Conservation (phyloP, 2,888 invertebrate genomes). For the Eristalinus aeneus region DNA sequence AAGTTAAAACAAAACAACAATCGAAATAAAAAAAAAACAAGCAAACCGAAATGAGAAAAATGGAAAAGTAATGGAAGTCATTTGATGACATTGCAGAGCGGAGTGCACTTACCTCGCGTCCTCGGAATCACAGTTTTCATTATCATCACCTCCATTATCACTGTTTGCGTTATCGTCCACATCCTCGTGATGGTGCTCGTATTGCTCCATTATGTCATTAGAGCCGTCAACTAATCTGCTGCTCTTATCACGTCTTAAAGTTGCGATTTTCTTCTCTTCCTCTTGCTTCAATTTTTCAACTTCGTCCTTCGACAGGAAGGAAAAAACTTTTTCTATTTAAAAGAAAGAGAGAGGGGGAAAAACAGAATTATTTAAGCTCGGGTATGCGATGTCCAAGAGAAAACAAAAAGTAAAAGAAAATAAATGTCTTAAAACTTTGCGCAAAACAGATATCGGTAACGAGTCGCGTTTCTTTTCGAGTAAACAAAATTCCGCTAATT, state of each 20-base stretch:
- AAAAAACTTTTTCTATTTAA: slow-evolving; percentile 91
- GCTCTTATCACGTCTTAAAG: slow-evolving; percentile 80
- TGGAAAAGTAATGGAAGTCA: slow-evolving; percentile 57
- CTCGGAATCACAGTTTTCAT: slow-evolving; percentile 71
- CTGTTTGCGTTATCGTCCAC: slow-evolving; percentile 74
- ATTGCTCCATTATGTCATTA: slow-evolving; percentile 77
- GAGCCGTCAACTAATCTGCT: slow-evolving; percentile 78
- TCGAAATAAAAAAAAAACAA: slow-evolving; percentile 70
- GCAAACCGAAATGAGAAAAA: slow-evolving; percentile 63
- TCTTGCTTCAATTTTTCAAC: slow-evolving; percentile 96
- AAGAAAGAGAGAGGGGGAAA: slow-evolving; percentile 74
- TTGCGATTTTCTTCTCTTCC: slow-evolving; percentile 93
- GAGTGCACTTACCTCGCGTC: slow-evolving; percentile 68
- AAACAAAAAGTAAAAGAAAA: slow-evolving; percentile 48
- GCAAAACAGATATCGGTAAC: not conserved
- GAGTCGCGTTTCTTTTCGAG: not conserved
- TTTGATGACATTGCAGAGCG: slow-evolving; percentile 10
- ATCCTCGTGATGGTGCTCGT: slow-evolving; percentile 73
- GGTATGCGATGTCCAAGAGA: slow-evolving; percentile 61
- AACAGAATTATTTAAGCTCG: too few species aligned
- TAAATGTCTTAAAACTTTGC: too few species aligned
- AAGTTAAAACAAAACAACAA: slow-evolving; percentile 39
- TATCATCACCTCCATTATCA: slow-evolving; percentile 71
- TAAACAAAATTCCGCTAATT: not conserved
- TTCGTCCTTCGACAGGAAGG: slow-evolving; percentile 96